These are phyloP conservation scores for Charanyca ferruginea DNA, from an alignment of 2,888 invertebrate species.

Conservation along the genomic window DNA sequence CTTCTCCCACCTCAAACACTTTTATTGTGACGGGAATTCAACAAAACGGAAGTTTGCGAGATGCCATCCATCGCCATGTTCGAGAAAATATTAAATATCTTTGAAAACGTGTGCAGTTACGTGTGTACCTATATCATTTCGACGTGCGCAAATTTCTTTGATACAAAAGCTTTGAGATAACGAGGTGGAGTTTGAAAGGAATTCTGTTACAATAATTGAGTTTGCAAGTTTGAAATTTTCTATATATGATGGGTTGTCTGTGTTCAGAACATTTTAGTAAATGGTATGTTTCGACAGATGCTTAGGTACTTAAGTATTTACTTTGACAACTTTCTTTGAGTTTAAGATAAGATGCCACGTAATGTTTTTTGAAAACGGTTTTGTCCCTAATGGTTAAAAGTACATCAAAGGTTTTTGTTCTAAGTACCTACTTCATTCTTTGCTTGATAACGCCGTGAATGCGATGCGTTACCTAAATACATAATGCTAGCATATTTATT, in stretches of 20 bases:
- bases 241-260: constrained; percentile 4
- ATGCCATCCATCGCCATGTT: constrained; percentile 35
- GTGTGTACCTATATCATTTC: constrained; percentile 40
- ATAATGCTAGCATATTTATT: neutral
- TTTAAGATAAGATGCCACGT: neutral
- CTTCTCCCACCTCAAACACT: constrained; percentile 37
- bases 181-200: constrained; percentile 34
- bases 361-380: neutral
- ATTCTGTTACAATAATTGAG: constrained; percentile 46
- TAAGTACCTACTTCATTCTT: neutral
- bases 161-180: constrained; percentile 46
- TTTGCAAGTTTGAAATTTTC: constrained; percentile 36
- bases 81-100: constrained; percentile 44
- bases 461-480: too few relatives aligned
- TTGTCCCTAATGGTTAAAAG: neutral
- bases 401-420: neutral
- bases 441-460: neutral
- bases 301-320: constrained; percentile 6
- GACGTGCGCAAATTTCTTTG: constrained; percentile 46
- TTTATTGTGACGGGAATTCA: constrained; percentile 53
- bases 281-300: neutral
- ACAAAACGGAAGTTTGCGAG: constrained; percentile 51
- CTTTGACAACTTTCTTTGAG: constrained; percentile 1
- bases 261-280: constrained; percentile 5
- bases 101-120: constrained; percentile 44